These are phyloP conservation scores for Daboia siamensis DNA, from an alignment of 2,113 vertebrate genomes.

Conservation along the genomic window DNA sequence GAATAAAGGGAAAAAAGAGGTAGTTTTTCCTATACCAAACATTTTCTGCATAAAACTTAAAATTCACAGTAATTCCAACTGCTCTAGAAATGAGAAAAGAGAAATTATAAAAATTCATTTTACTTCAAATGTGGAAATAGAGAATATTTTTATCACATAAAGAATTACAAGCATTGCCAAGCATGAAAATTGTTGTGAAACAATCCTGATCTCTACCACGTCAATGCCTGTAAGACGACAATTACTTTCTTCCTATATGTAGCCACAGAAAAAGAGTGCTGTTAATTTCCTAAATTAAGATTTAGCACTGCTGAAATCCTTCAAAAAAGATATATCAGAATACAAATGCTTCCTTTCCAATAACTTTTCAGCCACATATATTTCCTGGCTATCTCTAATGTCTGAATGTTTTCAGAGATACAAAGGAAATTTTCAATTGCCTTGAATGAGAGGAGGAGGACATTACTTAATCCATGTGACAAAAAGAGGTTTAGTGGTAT, in stretches of 20 bases:
- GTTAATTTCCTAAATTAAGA: neutral
- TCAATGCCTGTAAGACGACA: conserved; percentile 2
- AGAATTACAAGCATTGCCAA: conserved; percentile 29
- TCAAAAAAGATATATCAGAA: neutral
- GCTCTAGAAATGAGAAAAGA: conserved; percentile 22
- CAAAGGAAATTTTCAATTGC: neutral
- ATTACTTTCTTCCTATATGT: neutral
- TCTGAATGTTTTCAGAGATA: neutral
- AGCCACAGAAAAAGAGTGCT: neutral
- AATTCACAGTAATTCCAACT: conserved; percentile 50
- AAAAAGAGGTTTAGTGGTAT: neutral
- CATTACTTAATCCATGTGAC: neutral
- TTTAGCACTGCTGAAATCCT: neutral
- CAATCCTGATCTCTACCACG: neutral
- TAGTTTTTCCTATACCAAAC: conserved; percentile 20
- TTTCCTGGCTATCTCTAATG: neutral
- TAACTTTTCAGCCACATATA: neutral
- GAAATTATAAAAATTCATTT: conserved; percentile 39
- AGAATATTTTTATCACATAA: neutral
- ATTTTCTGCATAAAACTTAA: conserved; percentile 22
- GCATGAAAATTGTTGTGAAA: neutral
- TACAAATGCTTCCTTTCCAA: neutral
- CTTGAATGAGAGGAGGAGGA: neutral
- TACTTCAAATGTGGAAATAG: conserved; percentile 30
- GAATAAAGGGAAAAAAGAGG: conserved; percentile 41